phyloP scores from a whole-genome alignment of 2,113 vertebrate genomes.

The Falcunculus frontatus region DNA sequence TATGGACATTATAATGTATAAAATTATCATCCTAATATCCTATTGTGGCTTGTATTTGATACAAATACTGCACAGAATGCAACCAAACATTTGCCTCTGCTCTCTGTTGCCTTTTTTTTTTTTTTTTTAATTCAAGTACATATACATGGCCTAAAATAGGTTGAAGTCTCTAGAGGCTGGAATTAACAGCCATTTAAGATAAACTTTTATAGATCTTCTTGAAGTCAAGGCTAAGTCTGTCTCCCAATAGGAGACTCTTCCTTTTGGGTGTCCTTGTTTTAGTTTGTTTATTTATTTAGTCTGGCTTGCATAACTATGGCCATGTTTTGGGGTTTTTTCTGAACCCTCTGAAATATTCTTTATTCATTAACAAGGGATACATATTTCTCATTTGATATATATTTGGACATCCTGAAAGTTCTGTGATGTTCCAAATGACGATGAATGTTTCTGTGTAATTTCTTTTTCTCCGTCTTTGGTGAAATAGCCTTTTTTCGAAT shows the following conservation, averaged over 20 bases:
- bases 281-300: neutral
- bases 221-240: neutral
- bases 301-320: neutral
- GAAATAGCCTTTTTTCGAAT: neutral
- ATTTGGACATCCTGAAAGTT: neutral
- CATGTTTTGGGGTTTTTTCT: neutral
- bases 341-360: neutral
- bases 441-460: neutral
- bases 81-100: neutral
- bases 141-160: neutral
- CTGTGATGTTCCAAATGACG: neutral
- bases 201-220: constrained; percentile 1
- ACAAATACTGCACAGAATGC: neutral
- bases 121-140: neutral
- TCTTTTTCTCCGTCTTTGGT: neutral
- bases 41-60: constrained; percentile 36
- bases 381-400: neutral
- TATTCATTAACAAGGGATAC: neutral
- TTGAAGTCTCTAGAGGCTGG: neutral
- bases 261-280: neutral
- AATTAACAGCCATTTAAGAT: neutral
- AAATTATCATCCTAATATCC: constrained; percentile 52
- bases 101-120: neutral
- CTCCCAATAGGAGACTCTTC: neutral
- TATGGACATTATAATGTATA: constrained; percentile 48